Evolutionary conservation across 92 coral and sea anemone species (phyloP).

Genomic region (Epizoanthus stellaris): DNA sequence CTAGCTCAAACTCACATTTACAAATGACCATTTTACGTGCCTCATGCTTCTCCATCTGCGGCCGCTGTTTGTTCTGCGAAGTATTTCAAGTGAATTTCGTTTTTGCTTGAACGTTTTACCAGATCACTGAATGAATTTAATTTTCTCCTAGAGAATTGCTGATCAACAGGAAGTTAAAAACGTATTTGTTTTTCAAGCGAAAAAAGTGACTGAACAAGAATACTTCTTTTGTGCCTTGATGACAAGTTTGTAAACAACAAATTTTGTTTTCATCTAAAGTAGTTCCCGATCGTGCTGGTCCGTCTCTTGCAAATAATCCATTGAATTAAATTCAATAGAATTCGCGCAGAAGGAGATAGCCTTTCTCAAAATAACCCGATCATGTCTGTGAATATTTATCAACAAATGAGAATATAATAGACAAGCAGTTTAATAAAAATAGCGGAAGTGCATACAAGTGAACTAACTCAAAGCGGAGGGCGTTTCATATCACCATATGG

Average conservation of each 20-base stretch:
- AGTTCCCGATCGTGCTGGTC: not conserved
- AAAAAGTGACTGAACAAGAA: not conserved
- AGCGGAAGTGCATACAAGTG: not conserved
- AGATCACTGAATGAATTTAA: too few species aligned
- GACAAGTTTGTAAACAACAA: slow-evolving; percentile 1
- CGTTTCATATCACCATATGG: slow-evolving; percentile 19
- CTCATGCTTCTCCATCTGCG: too few species aligned
- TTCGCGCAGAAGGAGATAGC: not conserved
- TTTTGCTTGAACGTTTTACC: too few species aligned
- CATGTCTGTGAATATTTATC: not conserved
- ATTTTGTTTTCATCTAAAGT: slow-evolving; percentile 3
- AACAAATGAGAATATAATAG: not conserved
- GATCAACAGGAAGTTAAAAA: too few species aligned
- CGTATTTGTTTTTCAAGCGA: slow-evolving; percentile 8
- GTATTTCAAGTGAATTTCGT: too few species aligned
- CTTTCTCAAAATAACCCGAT: not conserved
- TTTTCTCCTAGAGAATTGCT: too few species aligned
- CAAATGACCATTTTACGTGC: too few species aligned
- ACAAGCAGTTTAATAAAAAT: not conserved
- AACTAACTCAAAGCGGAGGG: not conserved
- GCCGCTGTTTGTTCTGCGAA: too few species aligned
- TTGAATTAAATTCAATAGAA: slow-evolving; percentile 1
- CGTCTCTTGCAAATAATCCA: not conserved
- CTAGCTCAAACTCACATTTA: too few species aligned
- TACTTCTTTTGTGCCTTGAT: slow-evolving; percentile 15